phyloP scores from a whole-genome alignment of 2,888 invertebrate species.

The Drosophila glabriapex region DNA sequence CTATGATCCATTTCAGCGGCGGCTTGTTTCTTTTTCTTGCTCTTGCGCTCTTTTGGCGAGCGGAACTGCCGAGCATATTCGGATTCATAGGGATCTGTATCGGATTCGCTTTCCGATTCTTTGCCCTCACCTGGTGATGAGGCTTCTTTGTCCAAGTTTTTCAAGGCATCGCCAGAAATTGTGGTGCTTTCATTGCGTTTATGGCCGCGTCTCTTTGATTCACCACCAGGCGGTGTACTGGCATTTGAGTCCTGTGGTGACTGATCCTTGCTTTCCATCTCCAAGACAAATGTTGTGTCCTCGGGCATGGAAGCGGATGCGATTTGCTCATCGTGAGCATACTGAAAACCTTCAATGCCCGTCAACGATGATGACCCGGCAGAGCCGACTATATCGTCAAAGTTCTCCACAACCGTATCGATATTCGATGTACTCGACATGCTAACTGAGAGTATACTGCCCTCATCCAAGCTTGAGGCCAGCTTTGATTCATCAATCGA shows the following conservation, averaged over 20 bases:
- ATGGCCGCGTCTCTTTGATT: slow-evolving; percentile 86
- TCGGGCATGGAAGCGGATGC: slow-evolving; percentile 68
- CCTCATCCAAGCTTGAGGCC: slow-evolving; percentile 87
- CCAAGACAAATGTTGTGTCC: slow-evolving; percentile 79
- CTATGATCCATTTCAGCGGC: slow-evolving; percentile 84
- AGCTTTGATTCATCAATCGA: slow-evolving; percentile 86
- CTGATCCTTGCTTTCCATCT: slow-evolving; percentile 76
- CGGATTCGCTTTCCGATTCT: slow-evolving; percentile 86
- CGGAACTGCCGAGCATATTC: slow-evolving; percentile 86
- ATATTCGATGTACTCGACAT: slow-evolving; percentile 87
- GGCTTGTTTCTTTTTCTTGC: slow-evolving; percentile 82
- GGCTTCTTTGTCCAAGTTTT: slow-evolving; percentile 76
- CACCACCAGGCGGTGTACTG: slow-evolving; percentile 71
- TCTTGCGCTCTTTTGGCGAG: slow-evolving; percentile 82
- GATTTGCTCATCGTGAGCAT: slow-evolving; percentile 71
- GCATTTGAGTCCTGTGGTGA: slow-evolving; percentile 73
- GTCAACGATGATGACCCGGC: slow-evolving; percentile 84
- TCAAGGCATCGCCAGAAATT: slow-evolving; percentile 73
- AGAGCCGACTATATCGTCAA: slow-evolving; percentile 83
- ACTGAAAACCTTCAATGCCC: slow-evolving; percentile 83
- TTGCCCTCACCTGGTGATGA: slow-evolving; percentile 81
- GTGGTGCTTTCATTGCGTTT: slow-evolving; percentile 87
- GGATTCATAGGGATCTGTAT: slow-evolving; percentile 86
- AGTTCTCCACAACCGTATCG: slow-evolving; percentile 85
- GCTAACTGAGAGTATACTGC: slow-evolving; percentile 87